Percentiles rank a stretch among this genome's conserved stretches.
Conservation (phyloP, 1,140 invertebrate genomes). For the Tetramorium parvispinum region DNA sequence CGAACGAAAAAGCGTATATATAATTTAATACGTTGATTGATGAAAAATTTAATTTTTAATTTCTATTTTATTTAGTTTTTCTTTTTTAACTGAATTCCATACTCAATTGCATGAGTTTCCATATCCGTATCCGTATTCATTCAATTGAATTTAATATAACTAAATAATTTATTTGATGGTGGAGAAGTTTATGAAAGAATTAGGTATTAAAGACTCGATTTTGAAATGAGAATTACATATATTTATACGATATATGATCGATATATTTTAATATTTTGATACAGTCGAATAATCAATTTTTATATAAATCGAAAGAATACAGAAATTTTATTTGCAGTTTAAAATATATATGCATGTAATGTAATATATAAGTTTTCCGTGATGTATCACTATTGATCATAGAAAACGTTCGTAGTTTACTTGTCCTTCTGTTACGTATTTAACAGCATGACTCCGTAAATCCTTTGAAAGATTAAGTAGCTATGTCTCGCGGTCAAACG, state of each 20-base stretch:
- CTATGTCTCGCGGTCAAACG: slow-evolving; percentile 27
- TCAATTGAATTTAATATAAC: neutral
- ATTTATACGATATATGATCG: too few relatives aligned
- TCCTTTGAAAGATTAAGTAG: slow-evolving; percentile 29
- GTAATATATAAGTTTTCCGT: neutral
- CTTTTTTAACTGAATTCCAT: neutral
- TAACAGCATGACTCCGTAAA: slow-evolving; percentile 14
- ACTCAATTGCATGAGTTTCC: neutral
- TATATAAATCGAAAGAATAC: neutral
- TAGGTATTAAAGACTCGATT: neutral
- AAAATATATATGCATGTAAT: too few relatives aligned
- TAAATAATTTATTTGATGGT: neutral
- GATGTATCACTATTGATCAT: slow-evolving; percentile 4
- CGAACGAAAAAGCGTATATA: neutral
- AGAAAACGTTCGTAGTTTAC: neutral
- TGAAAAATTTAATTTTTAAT: neutral
- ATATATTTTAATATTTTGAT: neutral
- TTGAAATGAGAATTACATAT: neutral
- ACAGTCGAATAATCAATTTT: neutral
- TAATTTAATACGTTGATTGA: neutral
- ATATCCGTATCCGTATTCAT: neutral
- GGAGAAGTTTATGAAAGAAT: neutral
- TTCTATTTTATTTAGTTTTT: neutral
- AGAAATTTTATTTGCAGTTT: neutral
- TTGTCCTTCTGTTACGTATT: slow-evolving; percentile 1